phyloP scores from a whole-genome alignment of 2,113 vertebrate species.

The Sarotherodon lohbergeri region DNA sequence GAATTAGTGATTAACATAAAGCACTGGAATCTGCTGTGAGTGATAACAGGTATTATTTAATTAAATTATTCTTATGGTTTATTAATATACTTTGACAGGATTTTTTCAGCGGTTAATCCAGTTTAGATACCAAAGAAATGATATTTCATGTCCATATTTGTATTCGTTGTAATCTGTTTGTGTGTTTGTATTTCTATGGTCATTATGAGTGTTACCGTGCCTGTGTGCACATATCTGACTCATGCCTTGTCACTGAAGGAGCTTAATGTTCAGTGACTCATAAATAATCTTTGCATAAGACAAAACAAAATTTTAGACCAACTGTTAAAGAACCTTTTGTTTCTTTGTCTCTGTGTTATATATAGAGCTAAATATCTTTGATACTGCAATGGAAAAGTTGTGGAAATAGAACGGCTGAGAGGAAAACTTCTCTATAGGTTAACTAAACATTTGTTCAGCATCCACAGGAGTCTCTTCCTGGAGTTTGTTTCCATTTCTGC shows the following conservation, averaged over 20 bases:
- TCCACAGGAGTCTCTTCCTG: conserved; percentile 17
- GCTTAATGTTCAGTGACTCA: conserved; percentile 44
- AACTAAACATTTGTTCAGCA: conserved; percentile 32
- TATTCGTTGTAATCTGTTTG: not conserved
- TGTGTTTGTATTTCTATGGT: not conserved
- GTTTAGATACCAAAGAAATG: not conserved
- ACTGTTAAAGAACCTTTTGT: not conserved
- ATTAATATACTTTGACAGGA: not conserved
- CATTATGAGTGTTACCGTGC: conserved; percentile 7
- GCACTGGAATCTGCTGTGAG: not conserved
- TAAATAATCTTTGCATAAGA: not conserved
- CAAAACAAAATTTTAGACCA: not conserved
- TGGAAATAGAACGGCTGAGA: not conserved
- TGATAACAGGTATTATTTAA: not conserved
- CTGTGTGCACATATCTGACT: conserved; percentile 36
- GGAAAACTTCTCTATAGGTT: not conserved
- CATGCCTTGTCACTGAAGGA: conserved; percentile 31
- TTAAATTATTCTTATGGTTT: not conserved
- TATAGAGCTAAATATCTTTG: not conserved
- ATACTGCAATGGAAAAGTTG: not conserved
- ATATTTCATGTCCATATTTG: not conserved
- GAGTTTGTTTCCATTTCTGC: conserved; percentile 15
- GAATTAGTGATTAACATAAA: not conserved
- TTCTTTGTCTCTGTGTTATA: not conserved
- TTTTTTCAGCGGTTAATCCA: not conserved